Conservation (phyloP, 2,888 invertebrate species). For the Acronicta leporina region DNA sequence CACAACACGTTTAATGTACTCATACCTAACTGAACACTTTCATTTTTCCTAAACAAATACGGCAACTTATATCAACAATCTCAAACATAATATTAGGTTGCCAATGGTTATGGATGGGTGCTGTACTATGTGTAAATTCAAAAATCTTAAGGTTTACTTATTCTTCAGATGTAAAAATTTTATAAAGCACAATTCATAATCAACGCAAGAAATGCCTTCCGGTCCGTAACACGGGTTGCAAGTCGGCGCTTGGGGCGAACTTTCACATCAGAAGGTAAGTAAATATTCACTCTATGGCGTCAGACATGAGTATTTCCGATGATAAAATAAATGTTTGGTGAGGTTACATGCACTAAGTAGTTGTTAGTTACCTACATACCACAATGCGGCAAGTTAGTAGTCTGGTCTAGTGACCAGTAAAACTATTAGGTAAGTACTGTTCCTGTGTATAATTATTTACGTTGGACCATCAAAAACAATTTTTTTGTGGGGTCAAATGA, state of each 20-base stretch:
- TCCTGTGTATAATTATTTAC: no score
- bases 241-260: conserved; percentile 62
- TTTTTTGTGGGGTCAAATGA: no score
- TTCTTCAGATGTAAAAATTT: conserved; percentile 11
- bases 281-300: conserved; percentile 69
- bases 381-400: no score
- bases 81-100: conserved; percentile 1
- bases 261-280: conserved; percentile 67
- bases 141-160: no score
- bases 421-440: no score
- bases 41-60: conserved; percentile 62
- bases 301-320: conserved; percentile 46
- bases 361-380: no score
- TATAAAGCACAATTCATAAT: conserved; percentile 27
- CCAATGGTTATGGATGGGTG: background rate
- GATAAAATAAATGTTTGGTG: background rate
- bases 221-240: conserved; percentile 22
- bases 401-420: no score
- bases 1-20: no score
- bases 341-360: no score
- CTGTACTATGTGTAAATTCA: background rate
- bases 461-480: no score
- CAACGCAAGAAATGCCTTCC: conserved; percentile 48
- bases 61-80: conserved; percentile 10
- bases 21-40: no score